phyloP scores from a whole-genome alignment of 1,140 invertebrate genomes.

The Oedothorax gibbosus region DNA sequence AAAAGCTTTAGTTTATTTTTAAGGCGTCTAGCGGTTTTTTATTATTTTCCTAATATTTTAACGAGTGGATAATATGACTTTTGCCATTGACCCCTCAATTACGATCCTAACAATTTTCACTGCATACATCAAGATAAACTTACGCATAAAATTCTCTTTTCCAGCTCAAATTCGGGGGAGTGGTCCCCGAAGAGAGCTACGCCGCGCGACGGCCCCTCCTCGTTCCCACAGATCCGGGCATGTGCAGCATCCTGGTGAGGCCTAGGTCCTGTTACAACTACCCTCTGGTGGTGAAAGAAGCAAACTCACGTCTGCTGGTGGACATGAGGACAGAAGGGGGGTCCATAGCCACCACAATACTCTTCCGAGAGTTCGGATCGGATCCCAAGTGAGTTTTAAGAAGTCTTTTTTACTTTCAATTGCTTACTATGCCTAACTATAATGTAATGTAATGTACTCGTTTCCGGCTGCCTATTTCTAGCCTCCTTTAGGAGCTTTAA shows the following conservation, averaged over 20 bases:
- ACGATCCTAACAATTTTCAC: too few relatives aligned
- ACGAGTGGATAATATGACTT: too few relatives aligned
- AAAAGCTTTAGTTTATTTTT: too few relatives aligned
- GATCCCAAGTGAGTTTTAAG: neutral
- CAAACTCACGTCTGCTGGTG: neutral
- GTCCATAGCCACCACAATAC: neutral
- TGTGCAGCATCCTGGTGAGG: neutral
- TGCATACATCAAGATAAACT: too few relatives aligned
- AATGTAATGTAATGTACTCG: neutral
- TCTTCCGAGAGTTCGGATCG: conserved; percentile 7
- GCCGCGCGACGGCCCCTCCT: neutral
- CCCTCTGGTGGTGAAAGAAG: neutral
- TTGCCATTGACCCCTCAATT: too few relatives aligned
- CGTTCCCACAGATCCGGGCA: neutral
- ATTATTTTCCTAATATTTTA: too few relatives aligned
- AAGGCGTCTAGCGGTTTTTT: too few relatives aligned
- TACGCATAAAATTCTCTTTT: too few relatives aligned
- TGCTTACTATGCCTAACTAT: neutral
- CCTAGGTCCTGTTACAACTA: neutral
- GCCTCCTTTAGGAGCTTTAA: too few relatives aligned
- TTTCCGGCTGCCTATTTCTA: too few relatives aligned
- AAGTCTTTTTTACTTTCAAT: neutral
- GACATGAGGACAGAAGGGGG: conserved; percentile 25
- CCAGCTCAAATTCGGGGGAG: conserved; percentile 23
- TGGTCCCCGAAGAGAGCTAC: neutral